Evolutionary conservation across 2,888 invertebrate genomes (phyloP), one percentile per base, ranked within the genome.

Genomic region (Matsumyia berberina): DNA sequence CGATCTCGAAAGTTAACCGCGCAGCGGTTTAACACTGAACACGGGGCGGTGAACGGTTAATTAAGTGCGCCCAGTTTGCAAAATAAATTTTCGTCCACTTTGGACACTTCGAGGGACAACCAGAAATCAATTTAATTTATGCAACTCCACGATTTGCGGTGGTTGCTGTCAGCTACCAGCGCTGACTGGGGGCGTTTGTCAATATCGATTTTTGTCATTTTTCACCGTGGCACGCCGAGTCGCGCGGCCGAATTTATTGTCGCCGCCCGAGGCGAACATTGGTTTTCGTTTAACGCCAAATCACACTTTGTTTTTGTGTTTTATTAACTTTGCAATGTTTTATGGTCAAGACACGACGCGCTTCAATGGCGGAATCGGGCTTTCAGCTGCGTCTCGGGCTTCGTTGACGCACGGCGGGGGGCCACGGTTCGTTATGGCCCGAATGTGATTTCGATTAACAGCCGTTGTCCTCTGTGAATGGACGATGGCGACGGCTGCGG

Each of bases 111-210:
- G 31, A 39, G 29, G 44, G 69, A 62, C 57, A 77, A 66, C 72
- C 46, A 49, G 82, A 85, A 80, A 80, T 85, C 74, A 76, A 85
- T 80, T 85, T 85, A 85, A 85, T 85, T 80, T 80, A 80, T 85
- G 64, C 80, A 80, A 64, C 29, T 44, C 51, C 55, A 73, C 29
- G 39, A 37, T 72, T 72, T 79, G 72, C 39, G n/a, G 44, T 62
- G 51, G n/a, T n/a, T n/a, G n/a, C 24, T 24, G n/a, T 4, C 24
- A 24, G 4, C 1, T 3, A 35, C 11, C 15, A 4, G 11, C n/a
- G 12, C 7, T 29, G 15, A 42, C 57, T 31, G 69, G 53, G 29
- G 74, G 79, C 79, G 79, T 73, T 79, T 73, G 79, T 83, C 83
- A 83, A 62, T 79, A 83, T 78, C 55, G 35, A 73, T 83, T 78